phyloP scores from a whole-genome alignment of 2,797 vertebrate genomes.

The Moxostoma hubbsi region DNA sequence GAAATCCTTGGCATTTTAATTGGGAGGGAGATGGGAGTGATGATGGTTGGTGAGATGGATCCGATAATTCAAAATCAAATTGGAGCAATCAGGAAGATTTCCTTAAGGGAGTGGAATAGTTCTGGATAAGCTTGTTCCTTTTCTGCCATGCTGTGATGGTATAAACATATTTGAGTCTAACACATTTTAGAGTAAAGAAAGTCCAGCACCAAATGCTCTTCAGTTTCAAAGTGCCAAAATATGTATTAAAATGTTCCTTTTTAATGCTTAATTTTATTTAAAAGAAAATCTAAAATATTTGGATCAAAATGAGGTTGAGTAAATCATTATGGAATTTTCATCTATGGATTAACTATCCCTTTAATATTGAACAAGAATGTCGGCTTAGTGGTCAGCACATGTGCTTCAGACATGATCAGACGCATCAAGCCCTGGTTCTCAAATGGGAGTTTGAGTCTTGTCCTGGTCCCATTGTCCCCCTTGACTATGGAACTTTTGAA shows the following conservation, averaged over 20 bases:
- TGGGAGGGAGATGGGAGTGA: constrained; percentile 55
- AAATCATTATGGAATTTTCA: no score
- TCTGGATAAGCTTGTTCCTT: constrained; percentile 50
- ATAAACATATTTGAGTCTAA: constrained; percentile 63
- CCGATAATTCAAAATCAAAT: constrained; percentile 64
- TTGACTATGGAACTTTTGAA: neutral
- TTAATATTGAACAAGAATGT: no score
- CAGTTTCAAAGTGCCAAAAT: constrained; percentile 31
- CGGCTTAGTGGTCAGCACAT: no score
- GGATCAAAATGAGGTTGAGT: no score
- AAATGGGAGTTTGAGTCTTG: constrained; percentile 4
- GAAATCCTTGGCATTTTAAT: constrained; percentile 62
- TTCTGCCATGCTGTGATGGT: constrained; percentile 51
- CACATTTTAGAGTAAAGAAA: constrained; percentile 45
- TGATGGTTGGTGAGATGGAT: constrained; percentile 56
- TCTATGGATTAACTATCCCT: no score
- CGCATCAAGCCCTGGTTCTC: no score
- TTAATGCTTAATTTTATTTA: neutral
- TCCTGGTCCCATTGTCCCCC: neutral
- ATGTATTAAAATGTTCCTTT: neutral
- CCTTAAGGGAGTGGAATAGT: constrained; percentile 48
- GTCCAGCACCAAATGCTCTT: constrained; percentile 14
- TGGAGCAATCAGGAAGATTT: constrained; percentile 59
- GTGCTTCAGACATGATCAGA: no score
- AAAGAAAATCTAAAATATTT: neutral